Evolutionary conservation across 2,797 vertebrate species (phyloP).

Genomic region (Vespertilio murinus): DNA sequence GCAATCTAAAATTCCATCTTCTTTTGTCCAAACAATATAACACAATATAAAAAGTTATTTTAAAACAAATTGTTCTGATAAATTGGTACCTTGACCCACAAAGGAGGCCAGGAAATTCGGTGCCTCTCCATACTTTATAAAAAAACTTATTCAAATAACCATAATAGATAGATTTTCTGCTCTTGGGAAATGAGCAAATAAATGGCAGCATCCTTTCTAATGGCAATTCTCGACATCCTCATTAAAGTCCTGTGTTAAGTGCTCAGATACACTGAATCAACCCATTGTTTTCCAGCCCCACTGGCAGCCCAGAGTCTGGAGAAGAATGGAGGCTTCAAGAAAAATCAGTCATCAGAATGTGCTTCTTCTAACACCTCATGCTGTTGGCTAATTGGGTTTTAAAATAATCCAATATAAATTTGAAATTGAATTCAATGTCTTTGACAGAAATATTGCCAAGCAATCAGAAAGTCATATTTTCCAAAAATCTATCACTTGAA

Average conservation of each 20-base stretch:
- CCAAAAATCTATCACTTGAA: conserved; percentile 37
- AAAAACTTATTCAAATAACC: conserved; percentile 60
- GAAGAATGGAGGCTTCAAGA: neutral
- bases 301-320: neutral
- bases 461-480: conserved; percentile 40
- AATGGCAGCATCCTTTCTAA: conserved; percentile 47
- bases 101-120: neutral
- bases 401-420: conserved; percentile 54
- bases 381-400: conserved; percentile 58
- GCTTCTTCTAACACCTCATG: conserved; percentile 46
- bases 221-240: conserved; percentile 11
- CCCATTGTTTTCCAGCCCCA: conserved; percentile 36
- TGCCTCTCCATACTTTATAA: neutral
- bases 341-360: conserved; percentile 1
- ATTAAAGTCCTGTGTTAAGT: conserved; percentile 56
- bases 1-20: conserved; percentile 34
- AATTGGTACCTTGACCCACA: neutral
- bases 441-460: conserved; percentile 8
- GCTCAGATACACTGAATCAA: conserved; percentile 37
- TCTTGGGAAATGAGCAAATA: conserved; percentile 52
- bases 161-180: conserved; percentile 53
- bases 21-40: conserved; percentile 15
- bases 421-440: conserved; percentile 43
- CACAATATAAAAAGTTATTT: neutral
- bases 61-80: conserved; percentile 34